Conservation (phyloP, 2,888 invertebrate species). For the Thera obeliscata region DNA sequence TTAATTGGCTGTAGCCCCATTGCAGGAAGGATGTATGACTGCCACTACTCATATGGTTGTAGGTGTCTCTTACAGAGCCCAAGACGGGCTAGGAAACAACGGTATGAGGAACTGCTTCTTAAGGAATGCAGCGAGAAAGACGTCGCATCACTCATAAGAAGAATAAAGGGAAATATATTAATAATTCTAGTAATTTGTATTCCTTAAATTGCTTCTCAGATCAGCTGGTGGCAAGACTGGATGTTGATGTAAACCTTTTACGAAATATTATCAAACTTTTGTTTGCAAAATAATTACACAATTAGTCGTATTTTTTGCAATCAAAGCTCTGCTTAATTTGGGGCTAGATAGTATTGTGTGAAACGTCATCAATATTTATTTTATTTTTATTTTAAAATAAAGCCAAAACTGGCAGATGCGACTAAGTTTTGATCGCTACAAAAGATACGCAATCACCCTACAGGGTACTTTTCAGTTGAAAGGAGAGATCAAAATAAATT, state of each 20-base stretch:
- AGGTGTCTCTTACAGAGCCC: slow-evolving; percentile 50
- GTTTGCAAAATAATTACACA: too few species aligned
- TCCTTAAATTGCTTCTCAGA: too few species aligned
- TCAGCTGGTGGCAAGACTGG: too few species aligned
- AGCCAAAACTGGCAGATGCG: too few species aligned
- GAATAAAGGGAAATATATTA: not conserved
- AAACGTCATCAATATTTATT: too few species aligned
- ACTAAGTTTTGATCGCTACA: too few species aligned
- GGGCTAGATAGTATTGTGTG: too few species aligned
- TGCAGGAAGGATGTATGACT: slow-evolving; percentile 78
- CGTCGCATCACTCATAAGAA: not conserved
- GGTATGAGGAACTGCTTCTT: slow-evolving; percentile 15
- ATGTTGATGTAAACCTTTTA: too few species aligned
- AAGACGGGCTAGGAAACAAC: slow-evolving; percentile 15
- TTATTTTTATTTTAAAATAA: too few species aligned
- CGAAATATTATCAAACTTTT: not conserved
- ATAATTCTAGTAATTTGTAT: too few species aligned
- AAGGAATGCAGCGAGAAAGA: not conserved
- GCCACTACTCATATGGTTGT: slow-evolving; percentile 80
- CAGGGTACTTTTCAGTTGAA: not conserved
- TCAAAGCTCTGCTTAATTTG: too few species aligned
- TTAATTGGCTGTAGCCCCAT: slow-evolving; percentile 74
- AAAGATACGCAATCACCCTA: not conserved
- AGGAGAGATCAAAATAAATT: slow-evolving; percentile 18
- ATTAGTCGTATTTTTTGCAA: too few species aligned